These are phyloP conservation scores for Scaeva pyrastri DNA, from an alignment of 2,888 invertebrate genomes.

Conservation along the genomic window DNA sequence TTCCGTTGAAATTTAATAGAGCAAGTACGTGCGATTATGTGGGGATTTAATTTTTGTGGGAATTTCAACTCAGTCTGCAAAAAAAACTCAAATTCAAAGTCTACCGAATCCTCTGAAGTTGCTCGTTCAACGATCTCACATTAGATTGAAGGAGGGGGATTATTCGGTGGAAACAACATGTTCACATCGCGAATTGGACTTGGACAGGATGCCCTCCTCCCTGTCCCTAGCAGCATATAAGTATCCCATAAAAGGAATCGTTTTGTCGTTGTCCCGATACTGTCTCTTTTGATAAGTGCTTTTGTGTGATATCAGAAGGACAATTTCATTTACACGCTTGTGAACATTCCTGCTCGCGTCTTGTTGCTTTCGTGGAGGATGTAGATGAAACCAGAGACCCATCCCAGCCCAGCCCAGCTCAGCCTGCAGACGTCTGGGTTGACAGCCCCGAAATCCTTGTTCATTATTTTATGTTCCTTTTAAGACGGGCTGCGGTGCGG, in stretches of 20 bases:
- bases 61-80: neutral
- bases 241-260: slow-evolving; percentile 62
- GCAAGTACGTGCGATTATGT: too few relatives aligned
- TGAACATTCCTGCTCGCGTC: slow-evolving; percentile 53
- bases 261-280: slow-evolving; percentile 52
- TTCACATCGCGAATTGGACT: slow-evolving; percentile 44
- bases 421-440: slow-evolving; percentile 55
- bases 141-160: slow-evolving; percentile 7
- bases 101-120: slow-evolving; percentile 25
- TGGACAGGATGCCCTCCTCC: slow-evolving; percentile 40
- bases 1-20: too few relatives aligned
- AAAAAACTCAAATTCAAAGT: neutral
- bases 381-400: slow-evolving; percentile 23
- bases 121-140: slow-evolving; percentile 66
- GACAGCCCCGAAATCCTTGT: slow-evolving; percentile 57
- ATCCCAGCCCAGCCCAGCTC: slow-evolving; percentile 33
- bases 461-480: slow-evolving; percentile 45
- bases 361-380: slow-evolving; percentile 14
- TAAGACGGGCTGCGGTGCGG: neutral
- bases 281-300: slow-evolving; percentile 70
- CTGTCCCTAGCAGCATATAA: slow-evolving; percentile 32
- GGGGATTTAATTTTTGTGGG: neutral
- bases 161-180: slow-evolving; percentile 16
- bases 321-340: slow-evolving; percentile 71
- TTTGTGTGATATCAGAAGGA: slow-evolving; percentile 67